These are phyloP conservation scores for Acronicta aceris DNA, from an alignment of 2,888 invertebrate genomes.

Conservation along the genomic window DNA sequence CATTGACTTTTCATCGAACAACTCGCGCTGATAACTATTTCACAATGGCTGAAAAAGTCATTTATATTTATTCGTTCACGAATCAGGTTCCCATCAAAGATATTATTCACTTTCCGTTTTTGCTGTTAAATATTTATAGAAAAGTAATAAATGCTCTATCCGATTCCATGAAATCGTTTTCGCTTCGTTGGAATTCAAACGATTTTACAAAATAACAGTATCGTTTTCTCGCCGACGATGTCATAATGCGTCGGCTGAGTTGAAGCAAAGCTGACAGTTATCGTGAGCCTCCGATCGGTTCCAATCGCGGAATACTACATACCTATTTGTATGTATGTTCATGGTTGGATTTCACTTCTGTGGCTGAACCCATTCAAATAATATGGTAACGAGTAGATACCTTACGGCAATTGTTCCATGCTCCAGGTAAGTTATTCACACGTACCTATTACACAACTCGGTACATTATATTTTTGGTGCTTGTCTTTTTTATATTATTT, in stretches of 20 bases:
- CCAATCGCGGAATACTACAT: slow-evolving; percentile 52
- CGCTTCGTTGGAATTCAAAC: slow-evolving; percentile 51
- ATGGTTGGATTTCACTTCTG: slow-evolving; percentile 58
- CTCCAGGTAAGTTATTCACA: slow-evolving; percentile 18
- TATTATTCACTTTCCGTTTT: slow-evolving; percentile 41
- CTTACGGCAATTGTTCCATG: slow-evolving; percentile 32
- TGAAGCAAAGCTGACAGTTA: slow-evolving; percentile 62
- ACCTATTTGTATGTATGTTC: slow-evolving; percentile 59
- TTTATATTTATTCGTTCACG: slow-evolving; percentile 41
- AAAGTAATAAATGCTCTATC: slow-evolving; percentile 54
- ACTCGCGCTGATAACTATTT: slow-evolving; percentile 32
- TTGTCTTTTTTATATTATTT: too few species aligned
- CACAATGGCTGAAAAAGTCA: slow-evolving; percentile 45
- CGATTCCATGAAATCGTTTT: slow-evolving; percentile 53
- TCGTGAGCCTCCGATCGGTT: slow-evolving; percentile 44
- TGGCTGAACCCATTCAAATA: slow-evolving; percentile 49
- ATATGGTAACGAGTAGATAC: slow-evolving; percentile 49
- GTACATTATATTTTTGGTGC: neutral
- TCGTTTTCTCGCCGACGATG: slow-evolving; percentile 26
- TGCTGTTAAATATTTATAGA: slow-evolving; percentile 56
- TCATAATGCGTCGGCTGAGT: slow-evolving; percentile 52
- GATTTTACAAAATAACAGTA: slow-evolving; percentile 45
- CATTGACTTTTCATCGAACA: slow-evolving; percentile 26
- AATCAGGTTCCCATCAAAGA: slow-evolving; percentile 41
- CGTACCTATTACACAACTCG: too few species aligned